Evolutionary conservation across 2,113 vertebrate genomes (phyloP).

Genomic region (Phyllostomus discolor): DNA sequence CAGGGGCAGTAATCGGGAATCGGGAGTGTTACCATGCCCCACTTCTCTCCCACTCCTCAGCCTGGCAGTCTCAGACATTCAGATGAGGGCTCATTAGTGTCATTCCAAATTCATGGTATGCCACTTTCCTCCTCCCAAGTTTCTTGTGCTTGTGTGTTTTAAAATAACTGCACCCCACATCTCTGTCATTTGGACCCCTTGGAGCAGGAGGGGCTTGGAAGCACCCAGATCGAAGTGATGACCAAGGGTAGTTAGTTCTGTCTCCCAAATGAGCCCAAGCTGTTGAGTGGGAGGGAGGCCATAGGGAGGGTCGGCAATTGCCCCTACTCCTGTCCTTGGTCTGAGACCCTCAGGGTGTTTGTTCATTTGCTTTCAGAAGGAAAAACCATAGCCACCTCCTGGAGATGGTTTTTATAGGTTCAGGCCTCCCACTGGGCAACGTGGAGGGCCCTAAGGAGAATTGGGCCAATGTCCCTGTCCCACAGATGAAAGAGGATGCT

Average conservation of each 20-base stretch:
- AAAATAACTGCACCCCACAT: conserved; percentile 47
- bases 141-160: neutral
- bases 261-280: neutral
- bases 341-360: neutral
- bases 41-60: neutral
- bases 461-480: neutral
- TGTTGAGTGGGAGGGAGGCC: neutral
- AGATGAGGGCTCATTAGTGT: neutral
- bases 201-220: conserved; percentile 59
- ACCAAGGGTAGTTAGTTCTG: neutral
- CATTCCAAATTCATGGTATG: neutral
- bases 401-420: neutral
- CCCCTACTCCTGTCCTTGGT: neutral
- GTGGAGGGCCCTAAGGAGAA: neutral
- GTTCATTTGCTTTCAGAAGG: neutral
- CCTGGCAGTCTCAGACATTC: conserved; percentile 43
- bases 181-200: conserved; percentile 47
- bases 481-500: neutral
- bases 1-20: neutral
- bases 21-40: neutral
- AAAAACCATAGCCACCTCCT: neutral
- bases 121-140: neutral
- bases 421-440: neutral
- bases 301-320: neutral
- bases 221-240: neutral